phyloP scores from a whole-genome alignment of 2,888 invertebrate species.

The Cryptocheilus praepositus region DNA sequence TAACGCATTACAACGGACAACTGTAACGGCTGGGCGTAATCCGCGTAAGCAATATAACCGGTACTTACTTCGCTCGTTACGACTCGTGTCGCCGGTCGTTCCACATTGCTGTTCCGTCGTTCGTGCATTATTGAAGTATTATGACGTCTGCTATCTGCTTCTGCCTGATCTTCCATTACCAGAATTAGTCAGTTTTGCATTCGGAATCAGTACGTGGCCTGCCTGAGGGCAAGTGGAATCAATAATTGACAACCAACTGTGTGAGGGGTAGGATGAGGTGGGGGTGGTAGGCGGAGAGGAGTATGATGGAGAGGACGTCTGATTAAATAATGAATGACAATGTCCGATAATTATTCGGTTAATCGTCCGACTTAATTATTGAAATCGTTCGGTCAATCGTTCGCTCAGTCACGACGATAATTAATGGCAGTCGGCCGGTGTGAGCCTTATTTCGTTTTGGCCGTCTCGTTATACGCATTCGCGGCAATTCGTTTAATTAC shows the following conservation, averaged over 20 bases:
- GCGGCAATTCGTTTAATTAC: slow-evolving; percentile 18
- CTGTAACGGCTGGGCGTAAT: too few relatives aligned
- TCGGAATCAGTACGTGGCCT: slow-evolving; percentile 29
- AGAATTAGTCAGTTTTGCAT: slow-evolving; percentile 47
- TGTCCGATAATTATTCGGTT: slow-evolving; percentile 48
- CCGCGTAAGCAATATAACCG: too few relatives aligned
- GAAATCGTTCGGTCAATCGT: slow-evolving; percentile 50
- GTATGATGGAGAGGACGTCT: slow-evolving; percentile 11
- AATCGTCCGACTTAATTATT: slow-evolving; percentile 53
- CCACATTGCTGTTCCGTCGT: not conserved
- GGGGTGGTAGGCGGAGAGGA: too few relatives aligned
- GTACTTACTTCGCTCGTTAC: too few relatives aligned
- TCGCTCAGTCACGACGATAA: slow-evolving; percentile 32
- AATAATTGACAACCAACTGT: slow-evolving; percentile 41
- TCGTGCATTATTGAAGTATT: slow-evolving; percentile 37
- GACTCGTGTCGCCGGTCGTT: not conserved
- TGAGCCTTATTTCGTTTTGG: slow-evolving; percentile 26
- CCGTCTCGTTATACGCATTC: slow-evolving; percentile 10
- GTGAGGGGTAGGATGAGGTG: not conserved
- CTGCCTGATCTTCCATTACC: slow-evolving; percentile 39
- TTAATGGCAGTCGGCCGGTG: slow-evolving; percentile 32
- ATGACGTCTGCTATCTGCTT: slow-evolving; percentile 17
- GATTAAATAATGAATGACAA: slow-evolving; percentile 53
- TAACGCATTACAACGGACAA: too few relatives aligned
- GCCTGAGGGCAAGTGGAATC: slow-evolving; percentile 40